These are phyloP conservation scores for Aplodontia rufa DNA, from an alignment of 2,113 vertebrate genomes.

Conservation along the genomic window DNA sequence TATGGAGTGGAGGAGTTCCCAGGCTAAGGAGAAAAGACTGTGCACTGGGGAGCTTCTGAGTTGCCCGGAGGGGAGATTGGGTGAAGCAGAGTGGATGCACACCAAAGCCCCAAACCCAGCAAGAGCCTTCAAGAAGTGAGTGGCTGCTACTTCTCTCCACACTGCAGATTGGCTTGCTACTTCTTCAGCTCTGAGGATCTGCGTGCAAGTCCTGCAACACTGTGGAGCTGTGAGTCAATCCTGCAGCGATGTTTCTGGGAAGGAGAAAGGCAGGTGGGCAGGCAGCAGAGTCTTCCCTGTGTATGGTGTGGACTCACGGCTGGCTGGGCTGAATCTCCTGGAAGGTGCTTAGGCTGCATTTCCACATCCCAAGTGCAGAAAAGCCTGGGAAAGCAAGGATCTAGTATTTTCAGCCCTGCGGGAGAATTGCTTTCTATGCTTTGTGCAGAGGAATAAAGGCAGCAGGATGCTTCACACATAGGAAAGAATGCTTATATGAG, in stretches of 20 bases:
- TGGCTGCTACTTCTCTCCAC: not conserved
- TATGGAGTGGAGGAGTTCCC: not conserved
- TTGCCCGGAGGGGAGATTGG: not conserved
- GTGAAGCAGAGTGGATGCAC: not conserved
- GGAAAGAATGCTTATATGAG: not conserved
- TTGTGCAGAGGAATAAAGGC: not conserved
- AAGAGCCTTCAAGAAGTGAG: not conserved
- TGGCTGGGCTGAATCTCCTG: not conserved
- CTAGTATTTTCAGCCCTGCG: not conserved
- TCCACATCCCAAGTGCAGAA: not conserved
- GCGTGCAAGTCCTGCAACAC: too few relatives aligned
- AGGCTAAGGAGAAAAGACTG: not conserved
- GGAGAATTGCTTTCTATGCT: not conserved
- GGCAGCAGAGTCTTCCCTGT: rapidly evolving
- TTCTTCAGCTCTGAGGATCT: not conserved
- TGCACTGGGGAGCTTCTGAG: not conserved
- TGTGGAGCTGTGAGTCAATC: too few relatives aligned
- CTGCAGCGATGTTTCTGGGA: not conserved
- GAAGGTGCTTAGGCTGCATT: not conserved
- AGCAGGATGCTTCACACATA: not conserved
- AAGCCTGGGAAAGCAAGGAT: not conserved
- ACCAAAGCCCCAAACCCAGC: not conserved
- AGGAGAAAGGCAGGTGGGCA: not conserved
- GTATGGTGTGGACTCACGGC: not conserved
- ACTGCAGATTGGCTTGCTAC: rapidly evolving